phyloP scores from a whole-genome alignment of 1,140 invertebrate species.

The Lysiphlebus fabarum region DNA sequence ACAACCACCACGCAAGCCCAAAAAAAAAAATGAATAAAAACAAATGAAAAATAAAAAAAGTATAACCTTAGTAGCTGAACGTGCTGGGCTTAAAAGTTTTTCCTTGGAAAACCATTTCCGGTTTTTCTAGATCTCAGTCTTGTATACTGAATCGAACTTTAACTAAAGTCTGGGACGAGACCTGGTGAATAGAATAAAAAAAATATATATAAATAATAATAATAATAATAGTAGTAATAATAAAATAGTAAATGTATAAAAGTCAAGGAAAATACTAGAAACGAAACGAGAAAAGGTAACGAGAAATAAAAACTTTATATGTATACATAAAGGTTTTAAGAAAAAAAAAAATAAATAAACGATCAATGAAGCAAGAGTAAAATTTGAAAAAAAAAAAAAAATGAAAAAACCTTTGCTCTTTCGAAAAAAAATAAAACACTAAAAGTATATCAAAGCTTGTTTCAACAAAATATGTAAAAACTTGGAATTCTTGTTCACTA shows the following conservation, averaged over 20 bases:
- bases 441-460: no score
- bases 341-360: no score
- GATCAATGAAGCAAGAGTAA: no score
- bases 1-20: no score
- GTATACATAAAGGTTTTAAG: no score
- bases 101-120: conserved; percentile 16
- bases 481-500: no score
- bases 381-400: no score
- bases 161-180: conserved; percentile 8
- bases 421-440: no score
- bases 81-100: conserved; percentile 11
- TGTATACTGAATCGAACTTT: conserved; percentile 20
- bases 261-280: neutral
- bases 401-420: no score
- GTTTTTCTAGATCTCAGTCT: conserved; percentile 1
- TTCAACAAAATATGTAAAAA: no score
- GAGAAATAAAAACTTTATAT: neutral
- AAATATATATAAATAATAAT: neutral
- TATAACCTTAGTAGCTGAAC: neutral
- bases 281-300: neutral
- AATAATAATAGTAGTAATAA: conserved; percentile 4
- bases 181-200: neutral
- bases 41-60: conserved; percentile 14
- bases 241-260: neutral
- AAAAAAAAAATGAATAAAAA: neutral